Evolutionary conservation across 1,140 invertebrate species (phyloP).

Genomic region (Drosophila watanabei): DNA sequence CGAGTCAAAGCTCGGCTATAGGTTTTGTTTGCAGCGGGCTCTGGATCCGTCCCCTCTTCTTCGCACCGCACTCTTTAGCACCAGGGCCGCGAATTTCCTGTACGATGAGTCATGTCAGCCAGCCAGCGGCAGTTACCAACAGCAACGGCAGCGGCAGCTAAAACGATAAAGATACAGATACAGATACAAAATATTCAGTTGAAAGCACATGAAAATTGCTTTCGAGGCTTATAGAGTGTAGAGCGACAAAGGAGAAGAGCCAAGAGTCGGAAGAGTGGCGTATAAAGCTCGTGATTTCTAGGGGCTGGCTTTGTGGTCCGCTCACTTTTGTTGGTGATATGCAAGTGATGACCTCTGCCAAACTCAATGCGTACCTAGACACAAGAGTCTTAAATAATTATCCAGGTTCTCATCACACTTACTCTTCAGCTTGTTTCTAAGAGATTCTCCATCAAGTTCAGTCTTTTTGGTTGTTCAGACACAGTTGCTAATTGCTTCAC

Average conservation of each 20-base stretch:
- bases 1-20: conserved; percentile 1
- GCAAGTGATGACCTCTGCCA: conserved; percentile 9
- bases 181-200: conserved; percentile 58
- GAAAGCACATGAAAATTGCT: conserved; percentile 72
- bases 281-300: conserved; percentile 55
- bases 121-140: conserved; percentile 32
- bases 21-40: conserved; percentile 10
- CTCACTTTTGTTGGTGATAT: conserved; percentile 10
- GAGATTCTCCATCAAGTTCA: neutral
- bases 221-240: conserved; percentile 29
- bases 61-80: conserved; percentile 33
- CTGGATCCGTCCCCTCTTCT: conserved; percentile 6
- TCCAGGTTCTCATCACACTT: neutral
- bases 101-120: conserved; percentile 60
- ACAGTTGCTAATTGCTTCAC: neutral
- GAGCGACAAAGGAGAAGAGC: conserved; percentile 13
- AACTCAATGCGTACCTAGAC: neutral
- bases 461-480: neutral
- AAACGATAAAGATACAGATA: conserved; percentile 66
- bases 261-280: conserved; percentile 13
- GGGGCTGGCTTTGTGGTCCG: conserved; percentile 15
- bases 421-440: neutral
- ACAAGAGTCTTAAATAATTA: neutral
- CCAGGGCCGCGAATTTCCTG: conserved; percentile 66
- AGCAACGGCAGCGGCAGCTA: conserved; percentile 6